Conservation (phyloP, 2,888 invertebrate species). For the Apotomis turbidana region DNA sequence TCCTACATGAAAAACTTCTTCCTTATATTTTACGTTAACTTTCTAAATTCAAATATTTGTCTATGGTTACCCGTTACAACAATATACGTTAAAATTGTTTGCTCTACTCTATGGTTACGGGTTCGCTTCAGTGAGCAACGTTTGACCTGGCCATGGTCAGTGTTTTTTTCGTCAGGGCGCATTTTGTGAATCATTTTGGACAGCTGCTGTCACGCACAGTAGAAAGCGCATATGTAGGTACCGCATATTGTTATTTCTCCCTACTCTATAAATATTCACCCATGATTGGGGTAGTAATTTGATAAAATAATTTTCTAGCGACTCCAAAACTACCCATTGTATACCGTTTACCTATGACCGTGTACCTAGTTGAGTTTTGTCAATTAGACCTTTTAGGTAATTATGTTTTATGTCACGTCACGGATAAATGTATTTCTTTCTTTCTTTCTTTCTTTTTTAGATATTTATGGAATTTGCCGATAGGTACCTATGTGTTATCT, state of each 20-base stretch:
- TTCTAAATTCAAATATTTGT: constrained; percentile 13
- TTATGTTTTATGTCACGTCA: no score
- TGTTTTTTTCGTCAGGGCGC: constrained; percentile 20
- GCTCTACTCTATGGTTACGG: constrained; percentile 11
- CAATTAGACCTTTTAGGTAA: no score
- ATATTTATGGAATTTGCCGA: no score
- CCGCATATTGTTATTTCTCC: not conserved
- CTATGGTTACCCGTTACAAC: constrained; percentile 16
- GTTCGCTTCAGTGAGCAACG: constrained; percentile 26
- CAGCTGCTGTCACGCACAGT: constrained; percentile 22
- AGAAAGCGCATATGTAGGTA: constrained; percentile 2
- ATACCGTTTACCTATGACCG: not conserved
- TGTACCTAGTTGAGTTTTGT: no score
- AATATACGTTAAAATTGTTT: constrained; percentile 19
- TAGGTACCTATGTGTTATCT: no score
- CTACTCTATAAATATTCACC: not conserved
- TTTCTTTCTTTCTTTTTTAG: no score
- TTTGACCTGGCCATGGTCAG: constrained; percentile 24
- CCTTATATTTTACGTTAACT: no score
- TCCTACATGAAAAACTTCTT: no score
- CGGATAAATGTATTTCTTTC: no score
- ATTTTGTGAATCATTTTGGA: constrained; percentile 14
- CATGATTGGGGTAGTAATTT: constrained; percentile 1
- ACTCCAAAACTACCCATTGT: not conserved
- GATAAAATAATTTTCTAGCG: not conserved